Evolutionary conservation across 2,888 invertebrate genomes (phyloP).

Genomic region (Sminthurinus aureus): DNA sequence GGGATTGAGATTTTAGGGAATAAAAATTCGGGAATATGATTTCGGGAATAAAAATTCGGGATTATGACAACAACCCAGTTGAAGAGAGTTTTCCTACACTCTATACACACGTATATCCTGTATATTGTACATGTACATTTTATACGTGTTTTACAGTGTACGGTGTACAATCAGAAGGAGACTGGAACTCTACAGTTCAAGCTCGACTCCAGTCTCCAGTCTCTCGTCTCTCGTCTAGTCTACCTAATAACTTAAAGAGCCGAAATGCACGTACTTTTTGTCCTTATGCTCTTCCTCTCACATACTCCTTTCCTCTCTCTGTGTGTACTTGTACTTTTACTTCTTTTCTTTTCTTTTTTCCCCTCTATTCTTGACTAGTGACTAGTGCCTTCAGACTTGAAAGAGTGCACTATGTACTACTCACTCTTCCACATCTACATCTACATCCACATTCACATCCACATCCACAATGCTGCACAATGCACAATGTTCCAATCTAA

Average conservation of each 20-base stretch:
- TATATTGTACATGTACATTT: background rate
- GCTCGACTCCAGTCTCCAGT: background rate
- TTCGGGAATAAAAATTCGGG: too few species aligned
- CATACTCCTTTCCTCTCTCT: background rate
- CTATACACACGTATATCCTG: background rate
- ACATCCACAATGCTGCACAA: too few species aligned
- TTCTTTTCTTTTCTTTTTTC: background rate
- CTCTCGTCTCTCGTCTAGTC: background rate
- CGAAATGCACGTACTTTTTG: background rate
- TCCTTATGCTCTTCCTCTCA: background rate
- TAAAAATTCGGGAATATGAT: too few species aligned
- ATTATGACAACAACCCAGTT: too few species aligned
- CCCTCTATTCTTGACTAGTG: background rate
- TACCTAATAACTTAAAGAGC: background rate
- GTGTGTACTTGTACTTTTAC: background rate
- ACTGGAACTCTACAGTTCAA: background rate
- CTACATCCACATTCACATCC: too few species aligned
- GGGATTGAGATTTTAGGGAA: too few species aligned
- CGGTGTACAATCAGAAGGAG: background rate
- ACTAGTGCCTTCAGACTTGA: background rate
- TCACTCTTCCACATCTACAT: background rate
- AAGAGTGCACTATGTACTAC: background rate
- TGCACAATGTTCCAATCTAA: too few species aligned
- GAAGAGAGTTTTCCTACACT: background rate
- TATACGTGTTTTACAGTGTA: background rate